Conservation (phyloP, 2,888 invertebrate species). For the Sarcophaga subvicina region DNA sequence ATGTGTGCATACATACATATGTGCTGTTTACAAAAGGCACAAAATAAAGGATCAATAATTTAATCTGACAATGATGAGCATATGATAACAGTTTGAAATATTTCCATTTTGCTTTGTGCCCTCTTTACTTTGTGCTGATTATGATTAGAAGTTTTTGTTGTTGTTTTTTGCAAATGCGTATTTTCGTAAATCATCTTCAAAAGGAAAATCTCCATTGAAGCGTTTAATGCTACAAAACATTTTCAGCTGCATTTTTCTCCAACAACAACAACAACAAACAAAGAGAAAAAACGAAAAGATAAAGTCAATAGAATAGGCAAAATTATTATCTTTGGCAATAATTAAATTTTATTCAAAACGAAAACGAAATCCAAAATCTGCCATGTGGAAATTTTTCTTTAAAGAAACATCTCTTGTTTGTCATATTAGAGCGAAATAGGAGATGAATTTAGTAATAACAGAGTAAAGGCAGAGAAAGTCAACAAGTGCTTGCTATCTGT, state of each 20-base stretch:
- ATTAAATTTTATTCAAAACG: constrained; percentile 55
- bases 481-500: too few relatives aligned
- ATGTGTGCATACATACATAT: not conserved
- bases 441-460: too few relatives aligned
- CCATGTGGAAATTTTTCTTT: constrained; percentile 51
- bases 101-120: constrained; percentile 7
- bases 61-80: constrained; percentile 40
- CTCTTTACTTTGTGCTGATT: constrained; percentile 5
- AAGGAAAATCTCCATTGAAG: constrained; percentile 56
- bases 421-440: too few relatives aligned
- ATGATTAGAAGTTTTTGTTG: not conserved
- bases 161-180: constrained; percentile 51
- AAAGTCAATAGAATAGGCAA: constrained; percentile 5
- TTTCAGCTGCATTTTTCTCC: constrained; percentile 54
- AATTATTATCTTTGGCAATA: constrained; percentile 43
- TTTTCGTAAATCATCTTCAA: constrained; percentile 39
- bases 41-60: constrained; percentile 3
- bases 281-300: not conserved
- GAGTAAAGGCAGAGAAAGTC: too few relatives aligned
- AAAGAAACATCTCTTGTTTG: too few relatives aligned
- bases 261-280: not conserved
- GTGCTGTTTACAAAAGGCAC: not conserved
- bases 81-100: constrained; percentile 46
- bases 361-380: not conserved
- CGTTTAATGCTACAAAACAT: constrained; percentile 50